Evolutionary conservation across 2,888 invertebrate species (phyloP).

Genomic region (Hofmannophila pseudospretella): DNA sequence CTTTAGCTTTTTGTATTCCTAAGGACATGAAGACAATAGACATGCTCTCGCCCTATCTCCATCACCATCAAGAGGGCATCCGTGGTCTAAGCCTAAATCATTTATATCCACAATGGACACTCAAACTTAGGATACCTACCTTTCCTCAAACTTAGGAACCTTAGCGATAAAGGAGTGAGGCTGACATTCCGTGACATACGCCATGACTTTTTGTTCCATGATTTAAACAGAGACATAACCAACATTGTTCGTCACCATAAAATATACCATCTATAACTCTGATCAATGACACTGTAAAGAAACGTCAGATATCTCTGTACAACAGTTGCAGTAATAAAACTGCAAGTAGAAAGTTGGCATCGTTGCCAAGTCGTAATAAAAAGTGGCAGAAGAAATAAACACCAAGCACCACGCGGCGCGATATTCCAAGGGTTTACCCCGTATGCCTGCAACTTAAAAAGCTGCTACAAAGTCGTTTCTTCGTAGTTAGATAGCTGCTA

Average conservation of each 20-base stretch:
- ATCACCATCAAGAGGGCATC: too few relatives aligned
- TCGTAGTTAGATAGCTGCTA: constrained; percentile 40
- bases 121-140: too few relatives aligned
- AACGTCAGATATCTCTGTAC: background rate
- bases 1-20: too few relatives aligned
- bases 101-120: too few relatives aligned
- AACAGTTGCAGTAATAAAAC: constrained; percentile 15
- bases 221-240: too few relatives aligned
- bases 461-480: constrained; percentile 43
- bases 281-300: background rate
- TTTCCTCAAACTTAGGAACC: too few relatives aligned
- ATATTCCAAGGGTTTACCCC: constrained; percentile 23
- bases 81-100: too few relatives aligned
- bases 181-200: too few relatives aligned
- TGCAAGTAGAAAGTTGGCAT: constrained; percentile 13
- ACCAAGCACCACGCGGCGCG: constrained; percentile 25
- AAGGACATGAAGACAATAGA: too few relatives aligned
- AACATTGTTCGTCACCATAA: background rate
- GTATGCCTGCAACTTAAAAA: constrained; percentile 36
- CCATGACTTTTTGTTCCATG: too few relatives aligned
- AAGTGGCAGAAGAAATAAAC: constrained; percentile 28
- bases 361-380: constrained; percentile 10
- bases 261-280: background rate
- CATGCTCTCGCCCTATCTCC: too few relatives aligned
- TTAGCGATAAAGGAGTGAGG: too few relatives aligned